These are phyloP conservation scores for Lymantria dispar DNA, from an alignment of 2,888 invertebrate genomes.

Conservation along the genomic window DNA sequence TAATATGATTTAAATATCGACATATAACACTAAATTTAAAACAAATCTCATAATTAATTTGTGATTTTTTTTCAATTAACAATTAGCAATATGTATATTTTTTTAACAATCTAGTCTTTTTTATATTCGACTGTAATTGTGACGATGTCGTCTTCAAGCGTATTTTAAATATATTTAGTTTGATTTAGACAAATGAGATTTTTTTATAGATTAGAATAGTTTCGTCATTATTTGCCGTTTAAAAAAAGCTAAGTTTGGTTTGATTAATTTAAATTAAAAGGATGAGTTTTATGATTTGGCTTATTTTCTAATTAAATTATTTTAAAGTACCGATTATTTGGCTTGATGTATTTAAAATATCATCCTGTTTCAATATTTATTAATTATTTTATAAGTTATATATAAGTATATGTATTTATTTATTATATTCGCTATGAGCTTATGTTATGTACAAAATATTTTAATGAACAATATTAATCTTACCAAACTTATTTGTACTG, in stretches of 20 bases:
- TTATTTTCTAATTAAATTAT: not conserved
- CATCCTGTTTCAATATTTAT: not conserved
- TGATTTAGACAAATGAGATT: conserved; percentile 38
- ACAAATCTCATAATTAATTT: conserved; percentile 39
- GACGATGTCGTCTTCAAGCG: conserved; percentile 41
- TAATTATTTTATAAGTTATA: not conserved
- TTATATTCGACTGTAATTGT: conserved; percentile 58
- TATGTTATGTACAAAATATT: conserved; percentile 9
- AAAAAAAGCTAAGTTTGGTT: conserved; percentile 4
- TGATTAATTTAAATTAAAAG: not conserved
- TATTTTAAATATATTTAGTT: conserved; percentile 35
- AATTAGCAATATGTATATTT: conserved; percentile 33
- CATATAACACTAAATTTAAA: conserved; percentile 11
- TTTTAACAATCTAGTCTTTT: conserved; percentile 78
- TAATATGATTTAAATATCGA: conserved; percentile 14
- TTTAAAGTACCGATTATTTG: not conserved
- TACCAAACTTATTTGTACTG: conserved; percentile 7
- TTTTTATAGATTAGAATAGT: conserved; percentile 28
- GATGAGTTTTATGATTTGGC: not conserved
- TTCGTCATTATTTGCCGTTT: conserved; percentile 8
- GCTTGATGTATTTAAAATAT: not conserved
- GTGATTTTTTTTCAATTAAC: conserved; percentile 38
- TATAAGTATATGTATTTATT: not conserved
- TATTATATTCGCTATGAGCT: not conserved
- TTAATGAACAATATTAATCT: conserved; percentile 1